Evolutionary conservation across 2,888 invertebrate species (phyloP), one percentile per base, ranked within the genome.

Genomic region (Electrophaes corylata): DNA sequence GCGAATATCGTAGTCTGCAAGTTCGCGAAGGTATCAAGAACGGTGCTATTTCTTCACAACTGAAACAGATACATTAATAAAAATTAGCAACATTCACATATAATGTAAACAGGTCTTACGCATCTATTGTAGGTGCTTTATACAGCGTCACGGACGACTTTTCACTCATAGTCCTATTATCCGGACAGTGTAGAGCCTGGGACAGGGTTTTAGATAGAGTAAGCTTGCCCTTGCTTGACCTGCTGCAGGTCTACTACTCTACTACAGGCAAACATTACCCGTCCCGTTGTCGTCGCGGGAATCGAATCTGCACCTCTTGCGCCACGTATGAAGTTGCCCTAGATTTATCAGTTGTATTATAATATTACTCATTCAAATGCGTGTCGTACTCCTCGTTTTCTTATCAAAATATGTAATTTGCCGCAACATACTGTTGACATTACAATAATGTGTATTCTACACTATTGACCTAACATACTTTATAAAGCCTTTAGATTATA

Each of bases 31-130:
- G 47, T 11, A 35, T 50, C 45, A 33, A 4, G 23, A 10, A 20
- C 12, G 35, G 37, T 43, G 37, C 23, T 33, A 40, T 47, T 45
- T 57, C 57, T 59, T 65, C 57, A 65, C 61, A 65, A 44, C 65
- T 65, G 63, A 43, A 65, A 57, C 41, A 47, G 16, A 61, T 37
- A 43, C 48, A 35, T 47, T n/a, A n/a, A 37, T 2, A 10, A 29
- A 6, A 10, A 29, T 29, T 20, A 20, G 5, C 10, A 29, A 1
- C 10, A 10, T 8, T 10, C 6, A 29, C 26, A 29, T 10, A n/a
- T n/a, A n/a, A n/a, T n/a, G n/a, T n/a, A n/a, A n/a, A n/a, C n/a
- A n/a, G n/a, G n/a, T n/a, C n/a, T n/a, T n/a, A n/a, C n/a, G n/a
- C n/a, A n/a, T n/a, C n/a, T 8, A 29, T 10, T 29, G 10, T 1